Percentiles rank a stretch among this genome's conserved stretches.
phyloP scores from a whole-genome alignment of 2,113 vertebrate species.

The Nasalis larvatus region DNA sequence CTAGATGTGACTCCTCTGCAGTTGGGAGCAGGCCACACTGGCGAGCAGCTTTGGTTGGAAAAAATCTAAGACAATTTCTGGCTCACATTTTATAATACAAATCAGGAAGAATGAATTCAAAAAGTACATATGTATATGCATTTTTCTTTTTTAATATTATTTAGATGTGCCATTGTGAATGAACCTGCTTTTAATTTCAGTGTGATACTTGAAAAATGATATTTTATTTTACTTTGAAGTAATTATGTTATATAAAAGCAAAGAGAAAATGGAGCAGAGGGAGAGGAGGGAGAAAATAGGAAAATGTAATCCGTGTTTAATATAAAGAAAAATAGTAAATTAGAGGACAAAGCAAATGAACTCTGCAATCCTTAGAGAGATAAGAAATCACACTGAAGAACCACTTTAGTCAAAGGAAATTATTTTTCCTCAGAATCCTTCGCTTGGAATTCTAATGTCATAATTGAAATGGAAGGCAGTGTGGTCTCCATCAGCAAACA shows the following conservation, averaged over 20 bases:
- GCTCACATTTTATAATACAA: background rate
- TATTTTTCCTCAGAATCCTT: background rate
- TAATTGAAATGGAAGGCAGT: background rate
- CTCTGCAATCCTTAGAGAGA: background rate
- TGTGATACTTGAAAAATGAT: background rate
- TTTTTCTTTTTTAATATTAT: background rate
- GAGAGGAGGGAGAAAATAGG: no score
- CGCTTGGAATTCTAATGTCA: background rate
- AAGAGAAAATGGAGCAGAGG: background rate
- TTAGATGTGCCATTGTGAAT: background rate
- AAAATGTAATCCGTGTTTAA: background rate
- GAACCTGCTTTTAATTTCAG: background rate
- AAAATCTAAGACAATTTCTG: background rate
- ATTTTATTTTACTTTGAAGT: background rate
- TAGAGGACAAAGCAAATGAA: background rate
- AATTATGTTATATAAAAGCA: background rate
- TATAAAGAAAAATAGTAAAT: background rate
- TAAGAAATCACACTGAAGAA: background rate
- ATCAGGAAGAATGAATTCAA: background rate
- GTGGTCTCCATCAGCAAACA: rapidly evolving
- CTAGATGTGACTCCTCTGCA: rapidly evolving
- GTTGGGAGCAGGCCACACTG: background rate
- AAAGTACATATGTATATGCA: background rate
- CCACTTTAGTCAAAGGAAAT: background rate
- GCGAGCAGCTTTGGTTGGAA: background rate